Evolutionary conservation across 2,113 vertebrate species (phyloP), one percentile per base, ranked within the genome.

Genomic region (Apodemus sylvaticus): DNA sequence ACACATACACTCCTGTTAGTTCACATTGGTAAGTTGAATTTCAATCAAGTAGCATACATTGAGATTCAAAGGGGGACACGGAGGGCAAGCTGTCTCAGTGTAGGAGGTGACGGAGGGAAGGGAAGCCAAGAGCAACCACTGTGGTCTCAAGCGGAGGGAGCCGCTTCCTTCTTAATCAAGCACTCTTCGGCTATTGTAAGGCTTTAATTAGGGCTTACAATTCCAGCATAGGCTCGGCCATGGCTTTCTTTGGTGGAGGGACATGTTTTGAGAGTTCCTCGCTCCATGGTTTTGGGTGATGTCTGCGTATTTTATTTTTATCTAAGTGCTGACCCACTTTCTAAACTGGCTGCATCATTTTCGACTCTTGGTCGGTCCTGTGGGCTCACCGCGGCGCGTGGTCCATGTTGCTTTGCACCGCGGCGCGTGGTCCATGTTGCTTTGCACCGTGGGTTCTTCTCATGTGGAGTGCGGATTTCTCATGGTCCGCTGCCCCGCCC

Each of bases 61-160:
- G 53, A 55, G 22, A 87, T 53, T 16, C 42, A 55, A 71, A 36
- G 64, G 55, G 86, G 66, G 12, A 9, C 66, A 87, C 45, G 36
- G 66, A 6, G 34, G n/a, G 36, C 48, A 29, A 7, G 7, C 34
- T 71, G 24, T 29, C 45, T 55, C 9, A 29, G n/a, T 10, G 34
- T 17, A 48, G 12, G 34, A 48, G 4, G 29, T 3, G 11, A 11
- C 5, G 36, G 51, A 17, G 31, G 0, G 0, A 13, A 16, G 48
- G 34, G 34, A 29, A 11, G 13, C 86, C 26, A 66, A 34, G 45
- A n/a, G 86, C 45, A 29, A 36, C n/a, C 68, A 10, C 36, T 55
- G 66, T 39, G 10, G 1, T 3, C 20, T 29, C 45, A n/a, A 71
- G 48, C 7, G 22, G 26, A n/a, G 7, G 3, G 2, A 39, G 24